phyloP scores from a whole-genome alignment of 2,797 vertebrate species.

The Helarctos malayanus region DNA sequence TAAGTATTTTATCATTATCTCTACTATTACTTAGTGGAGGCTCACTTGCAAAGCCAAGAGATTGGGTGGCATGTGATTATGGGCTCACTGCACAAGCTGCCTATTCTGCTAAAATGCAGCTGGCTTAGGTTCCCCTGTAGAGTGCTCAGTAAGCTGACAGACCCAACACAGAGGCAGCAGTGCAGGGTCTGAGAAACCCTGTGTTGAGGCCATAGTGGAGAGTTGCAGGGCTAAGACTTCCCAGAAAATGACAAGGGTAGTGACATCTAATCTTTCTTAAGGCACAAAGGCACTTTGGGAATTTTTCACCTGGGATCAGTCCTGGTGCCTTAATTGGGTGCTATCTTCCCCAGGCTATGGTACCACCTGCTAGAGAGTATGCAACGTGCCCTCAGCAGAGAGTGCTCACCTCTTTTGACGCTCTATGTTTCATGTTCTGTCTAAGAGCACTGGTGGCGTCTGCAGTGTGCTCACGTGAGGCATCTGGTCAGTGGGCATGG shows the following conservation, averaged over 20 bases:
- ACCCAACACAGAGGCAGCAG: fast-evolving
- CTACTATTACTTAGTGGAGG: not conserved
- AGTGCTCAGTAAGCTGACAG: fast-evolving
- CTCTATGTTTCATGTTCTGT: not conserved
- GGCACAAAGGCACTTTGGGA: too few relatives aligned
- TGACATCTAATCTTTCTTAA: not conserved
- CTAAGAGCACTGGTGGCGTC: not conserved
- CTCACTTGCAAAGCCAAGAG: not conserved
- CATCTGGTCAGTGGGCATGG: too few relatives aligned
- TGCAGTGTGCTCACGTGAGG: fast-evolving
- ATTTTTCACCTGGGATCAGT: not conserved
- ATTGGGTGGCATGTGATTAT: fast-evolving
- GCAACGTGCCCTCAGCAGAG: too few relatives aligned
- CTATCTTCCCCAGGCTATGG: not conserved
- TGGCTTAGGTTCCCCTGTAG: fast-evolving
- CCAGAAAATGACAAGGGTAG: not conserved
- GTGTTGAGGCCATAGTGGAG: fast-evolving
- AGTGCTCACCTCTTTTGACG: fast-evolving
- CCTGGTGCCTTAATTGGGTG: too few relatives aligned
- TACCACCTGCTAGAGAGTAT: fast-evolving
- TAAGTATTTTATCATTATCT: not conserved
- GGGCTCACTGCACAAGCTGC: not conserved
- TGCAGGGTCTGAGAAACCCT: fast-evolving
- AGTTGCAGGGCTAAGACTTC: not conserved
- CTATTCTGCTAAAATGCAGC: not conserved